Evolutionary conservation across 2,797 vertebrate species (phyloP), one percentile per base, ranked within the genome.

Genomic region (Pangasius sanitwongsei): DNA sequence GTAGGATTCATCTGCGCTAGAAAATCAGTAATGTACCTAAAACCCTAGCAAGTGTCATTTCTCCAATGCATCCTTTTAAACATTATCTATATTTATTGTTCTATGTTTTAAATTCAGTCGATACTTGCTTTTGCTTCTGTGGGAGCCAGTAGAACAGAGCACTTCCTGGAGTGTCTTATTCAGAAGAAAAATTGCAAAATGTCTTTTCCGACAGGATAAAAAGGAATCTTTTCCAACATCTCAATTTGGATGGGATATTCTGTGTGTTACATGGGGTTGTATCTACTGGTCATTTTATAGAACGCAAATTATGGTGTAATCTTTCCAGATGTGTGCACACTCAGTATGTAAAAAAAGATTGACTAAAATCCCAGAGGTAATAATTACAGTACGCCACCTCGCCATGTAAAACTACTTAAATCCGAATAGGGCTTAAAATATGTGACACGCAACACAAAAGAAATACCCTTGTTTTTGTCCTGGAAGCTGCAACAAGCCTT

Each of bases 401-500:
- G 3, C 41, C 16, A n/a, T 48, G 61, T 50, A 84, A 69, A 85
- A 70, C 48, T 85, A 69, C 18, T n/a, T 83, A 6, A 8, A 41
- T 83, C 34, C 2, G 59, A 48, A 63, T 8, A 67, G n/a, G 65
- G 31, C 63, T 55, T 85, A 25, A 74, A 41, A 85, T 69, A 85
- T 77, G 44, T 67, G 85, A 87, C 25, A 78, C 67, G 15, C 31
- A 41, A 65, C 80, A 82, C 50, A 74, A 55, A 82, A 83, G 41
- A 83, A 83, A 89, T 59, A 82, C 72, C 67, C 78, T 83, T 83
- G 85, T 89, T 87, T 87, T 86, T 77, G 59, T 89, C 69, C 74
- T 23, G 34, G 81, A 84, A 84, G 69, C 70, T 69, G 50, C 34
- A 48, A 77, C 69, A 83, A 87, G 69, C 23, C 80, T 87, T 87